Evolutionary conservation across 2,888 invertebrate species (phyloP), one percentile per base, ranked within the genome.

Genomic region (Habroteleia sp.): DNA sequence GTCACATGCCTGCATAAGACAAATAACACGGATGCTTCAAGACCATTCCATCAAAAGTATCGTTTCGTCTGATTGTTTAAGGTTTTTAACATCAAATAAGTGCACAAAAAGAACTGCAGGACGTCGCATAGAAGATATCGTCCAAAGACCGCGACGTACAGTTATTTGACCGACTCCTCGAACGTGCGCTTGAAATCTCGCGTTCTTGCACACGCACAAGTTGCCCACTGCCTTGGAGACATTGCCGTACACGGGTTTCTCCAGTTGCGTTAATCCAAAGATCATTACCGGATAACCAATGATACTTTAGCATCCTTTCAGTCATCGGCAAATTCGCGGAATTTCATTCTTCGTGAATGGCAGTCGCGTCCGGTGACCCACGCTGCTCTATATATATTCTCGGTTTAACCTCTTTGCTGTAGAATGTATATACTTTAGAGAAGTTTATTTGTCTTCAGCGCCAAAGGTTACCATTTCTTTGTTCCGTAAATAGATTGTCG

Each of bases 151-250:
- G 83, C 82, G 86, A 84, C 84, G 81, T 87, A 87, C 88, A 87
- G 88, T 88, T 88, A 88, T 83, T 81, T 87, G 88, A 88, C 88
- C 88, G 87, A 87, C 86, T 88, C 84, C 82, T 83, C 71, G 54
- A 46, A 71, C 48, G 65, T 62, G 50, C 66, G 68, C 56, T 60
- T 76, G 68, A 58, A 56, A 54, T 56, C 65, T 35, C 33, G 62
- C 29, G 50, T 62, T 74, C 63, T 63, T 60, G 56, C 20, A 33
- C 48, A 42, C 42, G 39, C 48, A 58, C 33, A 8, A 54, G 52
- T 41, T 39, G 44, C 27, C 37, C 46, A 29, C 48, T 41, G 52
- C 62, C 52, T 63, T 33, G 60, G 48, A 29, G 73, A 73, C 73
- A 69, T 37, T 41, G 35, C 72, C 63, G 50, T 68, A 68, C 76